Base-by-base conservation (phyloP, 2,113 vertebrate species). In the Datnioides undecimradiatus region DNA sequence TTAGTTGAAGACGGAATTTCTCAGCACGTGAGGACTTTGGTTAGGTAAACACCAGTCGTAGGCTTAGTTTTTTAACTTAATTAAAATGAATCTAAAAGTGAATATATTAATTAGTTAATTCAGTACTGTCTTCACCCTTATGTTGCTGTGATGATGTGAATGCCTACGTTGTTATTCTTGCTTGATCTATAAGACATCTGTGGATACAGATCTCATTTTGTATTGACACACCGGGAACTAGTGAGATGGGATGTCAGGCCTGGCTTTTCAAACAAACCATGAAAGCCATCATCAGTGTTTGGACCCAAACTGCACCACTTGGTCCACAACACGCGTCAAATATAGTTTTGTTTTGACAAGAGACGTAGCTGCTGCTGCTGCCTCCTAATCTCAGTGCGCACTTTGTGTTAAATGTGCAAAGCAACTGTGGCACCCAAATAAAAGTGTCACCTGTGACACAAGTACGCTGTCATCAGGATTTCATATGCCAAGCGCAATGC, bases 311-410 rank as follows among this genome's bases (percentile, higher is more conserved):
- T 27, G 48, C 48, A 19, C 31, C 64, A 6, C 14, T 8, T 31
- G 36, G 49, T 10, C n/a, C 36, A 46, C 43, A 48, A 38, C 23
- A 54, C 1, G 13, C 17, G 33, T 51, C 54, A 72, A 2, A 27
- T 11, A 34, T n/a, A n/a, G 17, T 10, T 21, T 34, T 62, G 16
- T 62, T 62, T 40, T 73, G 71, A 73, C 57, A 62, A 51, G 19
- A 51, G 45, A 40, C 33, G 19, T 34, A 3, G 9, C 52, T 31
- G 52, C 19, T 5, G 25, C 25, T n/a, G n/a, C n/a, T n/a, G n/a
- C n/a, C n/a, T n/a, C 3, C 25, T 1, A 3, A 31, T 70, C 7
- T 41, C 19, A 14, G 71, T 41, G 33, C 21, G 10, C n/a, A 43
- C 11, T 57, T 12, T 25, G 8, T 34, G 27, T 25, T 66, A 43